Base-by-base conservation (phyloP, 2,888 invertebrate species). In the Ophion ellenae region DNA sequence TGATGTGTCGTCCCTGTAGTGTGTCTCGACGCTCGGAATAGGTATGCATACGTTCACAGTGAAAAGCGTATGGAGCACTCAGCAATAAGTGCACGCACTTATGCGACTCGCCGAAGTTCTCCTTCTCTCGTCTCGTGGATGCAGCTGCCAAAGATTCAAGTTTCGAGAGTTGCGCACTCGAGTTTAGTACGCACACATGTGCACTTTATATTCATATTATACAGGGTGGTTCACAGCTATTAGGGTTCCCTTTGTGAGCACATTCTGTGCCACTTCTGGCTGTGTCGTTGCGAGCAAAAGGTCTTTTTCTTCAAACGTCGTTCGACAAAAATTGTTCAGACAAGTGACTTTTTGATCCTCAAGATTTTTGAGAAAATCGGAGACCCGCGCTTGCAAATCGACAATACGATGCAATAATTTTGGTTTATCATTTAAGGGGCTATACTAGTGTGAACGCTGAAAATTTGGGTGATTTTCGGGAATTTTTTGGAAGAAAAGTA, bases 51-150 rank as follows among this genome's bases (percentile, higher is more conserved):
- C 74, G 36, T 61, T 63, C 11, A 36, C 28, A 86, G 81, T 77
- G 81, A 86, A 86, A 86, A 81, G 83, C 83, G 86, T 83, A 83
- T 69, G 83, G 64, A 81, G 75, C 78, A 86, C 86, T 86, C 83
- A 75, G 81, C 81, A 78, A 83, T 86, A 86, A 86, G 86, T 86
- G 86, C 86, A 78, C 86, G 86, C 86, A 86, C 83, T 86, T 83
- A 80, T 20, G 32, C 59, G 70, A 69, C 74, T 73, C 74, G 14
- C n/a, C 73, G 17, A 57, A 81, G 57, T 32, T 64, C 71, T 64
- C 47, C 28, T 57, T 73, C 61, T 78, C 73, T 64, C 73, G n/a
- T 71, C 66, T 78, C 67, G 70, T 73, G 67, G 84, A 73, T 61
- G 81, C 86, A 78, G 83, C 86, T 83, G 83, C 74, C 83, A 76